Base-by-base conservation (phyloP, 1,140 invertebrate species). In the Berghia stephanieae region DNA sequence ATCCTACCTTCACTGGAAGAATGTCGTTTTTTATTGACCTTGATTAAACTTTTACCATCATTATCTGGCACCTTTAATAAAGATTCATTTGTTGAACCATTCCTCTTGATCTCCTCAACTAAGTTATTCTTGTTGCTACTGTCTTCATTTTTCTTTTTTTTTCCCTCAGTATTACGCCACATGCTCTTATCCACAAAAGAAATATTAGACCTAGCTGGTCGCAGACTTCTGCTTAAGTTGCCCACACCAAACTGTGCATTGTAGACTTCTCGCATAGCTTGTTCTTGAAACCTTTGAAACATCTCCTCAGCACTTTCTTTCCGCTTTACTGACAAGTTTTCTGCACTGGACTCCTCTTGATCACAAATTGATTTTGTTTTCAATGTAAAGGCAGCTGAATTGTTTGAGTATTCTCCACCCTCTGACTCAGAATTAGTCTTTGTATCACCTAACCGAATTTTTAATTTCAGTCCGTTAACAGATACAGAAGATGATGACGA, bases 291-390 rank as follows among this genome's bases (percentile, higher is more conserved):
- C 0, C 74, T 6, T 63, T 76, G 74, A 68, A 76, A 76, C 74
- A 76, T 76, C 38, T 76, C 74, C 27, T 76, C 74, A 13, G 74
- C 63, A 40, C 60, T 76, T 43, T 76, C 74, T n/a, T n/a, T n/a
- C n/a, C n/a, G n/a, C n/a, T n/a, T n/a, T n/a, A n/a, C n/a, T n/a
- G n/a, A n/a, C n/a, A n/a, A n/a, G n/a, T n/a, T n/a, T n/a, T n/a
- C n/a, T n/a, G n/a, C n/a, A n/a, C n/a, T n/a, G n/a, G n/a, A n/a
- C n/a, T n/a, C n/a, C n/a, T n/a, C n/a, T n/a, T n/a, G n/a, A n/a
- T n/a, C n/a, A n/a, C n/a, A n/a, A n/a, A n/a, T n/a, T n/a, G n/a
- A n/a, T n/a, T n/a, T n/a, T n/a, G n/a, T n/a, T n/a, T n/a, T n/a
- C n/a, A n/a, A n/a, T n/a, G n/a, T n/a, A n/a, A n/a, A n/a, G n/a